Evolutionary conservation across 1,140 invertebrate genomes (phyloP).

Genomic region (Lordiphosa collinella): DNA sequence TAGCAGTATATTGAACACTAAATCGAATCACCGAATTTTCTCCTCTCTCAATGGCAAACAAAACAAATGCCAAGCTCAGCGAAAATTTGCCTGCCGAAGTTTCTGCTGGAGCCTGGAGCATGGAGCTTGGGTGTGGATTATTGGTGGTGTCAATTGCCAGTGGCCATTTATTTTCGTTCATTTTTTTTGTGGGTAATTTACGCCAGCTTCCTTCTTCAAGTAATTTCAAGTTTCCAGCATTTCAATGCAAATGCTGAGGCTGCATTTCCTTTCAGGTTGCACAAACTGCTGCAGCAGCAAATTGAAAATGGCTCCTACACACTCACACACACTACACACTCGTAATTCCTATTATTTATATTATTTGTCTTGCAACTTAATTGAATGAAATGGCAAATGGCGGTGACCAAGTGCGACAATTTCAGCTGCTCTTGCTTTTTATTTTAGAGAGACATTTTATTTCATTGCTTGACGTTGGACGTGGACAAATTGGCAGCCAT

Average conservation of each 20-base stretch:
- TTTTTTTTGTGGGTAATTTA: slow-evolving; percentile 64
- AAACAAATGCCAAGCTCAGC: slow-evolving; percentile 64
- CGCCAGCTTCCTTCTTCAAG: slow-evolving; percentile 45
- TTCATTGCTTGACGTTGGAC: slow-evolving; percentile 31
- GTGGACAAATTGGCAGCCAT: slow-evolving; percentile 66
- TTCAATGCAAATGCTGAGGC: slow-evolving; percentile 70
- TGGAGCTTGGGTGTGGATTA: slow-evolving; percentile 46
- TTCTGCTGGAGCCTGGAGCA: too few species aligned
- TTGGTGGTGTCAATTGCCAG: slow-evolving; percentile 76
- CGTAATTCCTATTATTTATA: slow-evolving; percentile 52
- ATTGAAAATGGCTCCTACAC: slow-evolving; percentile 70
- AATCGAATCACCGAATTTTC: slow-evolving; percentile 21
- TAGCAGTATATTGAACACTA: slow-evolving; percentile 9
- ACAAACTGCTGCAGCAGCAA: slow-evolving; percentile 57
- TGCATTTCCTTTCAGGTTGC: slow-evolving; percentile 65
- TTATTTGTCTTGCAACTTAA: slow-evolving; percentile 74
- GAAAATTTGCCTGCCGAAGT: slow-evolving; percentile 58
- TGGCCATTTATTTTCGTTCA: slow-evolving; percentile 50
- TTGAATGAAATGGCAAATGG: slow-evolving; percentile 75
- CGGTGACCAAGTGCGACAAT: slow-evolving; percentile 62
- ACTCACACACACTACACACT: slow-evolving; percentile 15
- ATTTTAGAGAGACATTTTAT: slow-evolving; percentile 67
- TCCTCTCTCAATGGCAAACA: slow-evolving; percentile 40
- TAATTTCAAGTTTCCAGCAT: slow-evolving; percentile 65
- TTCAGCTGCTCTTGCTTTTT: slow-evolving; percentile 63